A percentile compares a stretch with the other conserved stretches of the same genome.
Evolutionary conservation across 2,113 vertebrate genomes (phyloP).

Genomic region (Takifugu bimaculatus): DNA sequence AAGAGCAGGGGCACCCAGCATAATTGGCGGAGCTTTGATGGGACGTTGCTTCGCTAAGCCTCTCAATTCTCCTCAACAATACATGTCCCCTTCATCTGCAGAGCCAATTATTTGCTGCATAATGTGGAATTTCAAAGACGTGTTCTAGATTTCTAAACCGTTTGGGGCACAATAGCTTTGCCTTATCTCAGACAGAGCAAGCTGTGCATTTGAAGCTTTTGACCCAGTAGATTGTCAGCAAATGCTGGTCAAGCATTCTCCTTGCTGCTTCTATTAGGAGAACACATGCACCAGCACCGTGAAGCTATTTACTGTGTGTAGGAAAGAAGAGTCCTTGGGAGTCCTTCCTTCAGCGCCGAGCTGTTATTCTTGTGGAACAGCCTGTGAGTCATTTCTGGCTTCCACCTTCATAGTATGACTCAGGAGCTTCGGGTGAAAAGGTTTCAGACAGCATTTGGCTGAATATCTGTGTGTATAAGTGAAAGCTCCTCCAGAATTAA

Average conservation of each 20-base stretch:
- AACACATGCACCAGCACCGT: not conserved
- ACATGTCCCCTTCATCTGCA: slow-evolving; percentile 53
- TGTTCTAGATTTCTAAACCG: not conserved
- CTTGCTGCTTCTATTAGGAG: slow-evolving; percentile 5
- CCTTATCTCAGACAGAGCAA: not conserved
- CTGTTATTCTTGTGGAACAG: slow-evolving; percentile 71
- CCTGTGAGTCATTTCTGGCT: slow-evolving; percentile 85
- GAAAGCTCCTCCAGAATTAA: too few species aligned
- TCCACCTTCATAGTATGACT: slow-evolving; percentile 80
- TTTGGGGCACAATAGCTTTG: not conserved
- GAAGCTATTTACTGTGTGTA: slow-evolving; percentile 41
- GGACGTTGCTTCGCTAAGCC: slow-evolving; percentile 38
- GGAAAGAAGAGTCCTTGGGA: slow-evolving; percentile 42
- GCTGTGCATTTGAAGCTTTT: not conserved
- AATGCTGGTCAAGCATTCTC: not conserved
- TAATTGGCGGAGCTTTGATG: slow-evolving; percentile 60
- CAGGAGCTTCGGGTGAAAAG: slow-evolving; percentile 72
- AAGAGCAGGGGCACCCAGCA: slow-evolving; percentile 21
- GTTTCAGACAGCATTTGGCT: slow-evolving; percentile 14
- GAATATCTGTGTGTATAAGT: slow-evolving; percentile 12
- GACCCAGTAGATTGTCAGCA: not conserved
- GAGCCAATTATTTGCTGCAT: slow-evolving; percentile 51
- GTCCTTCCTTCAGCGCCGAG: slow-evolving; percentile 57
- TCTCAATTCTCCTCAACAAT: slow-evolving; percentile 54
- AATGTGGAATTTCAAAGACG: slow-evolving; percentile 44